These are phyloP conservation scores for cattle (Bos taurus) DNA, from an alignment of 2,113 vertebrate species.

Conservation along the genomic window DNA sequence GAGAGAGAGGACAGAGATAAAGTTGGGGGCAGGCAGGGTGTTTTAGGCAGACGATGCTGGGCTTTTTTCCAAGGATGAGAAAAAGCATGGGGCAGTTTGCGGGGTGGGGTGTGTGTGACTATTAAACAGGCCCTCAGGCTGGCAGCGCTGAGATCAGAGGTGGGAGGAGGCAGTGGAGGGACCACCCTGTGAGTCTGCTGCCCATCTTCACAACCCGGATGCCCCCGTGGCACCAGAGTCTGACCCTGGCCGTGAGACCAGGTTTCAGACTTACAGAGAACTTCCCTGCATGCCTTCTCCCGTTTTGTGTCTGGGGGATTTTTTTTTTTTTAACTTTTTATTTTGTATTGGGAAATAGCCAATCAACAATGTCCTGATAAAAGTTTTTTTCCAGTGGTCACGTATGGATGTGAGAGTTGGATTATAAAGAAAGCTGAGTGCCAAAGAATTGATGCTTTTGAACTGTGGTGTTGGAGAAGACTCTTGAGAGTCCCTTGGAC, in stretches of 20 bases:
- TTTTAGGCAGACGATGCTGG: fast-evolving
- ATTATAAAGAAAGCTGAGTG: neutral
- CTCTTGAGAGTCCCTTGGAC: neutral
- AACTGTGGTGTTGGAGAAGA: neutral
- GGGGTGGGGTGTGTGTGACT: neutral
- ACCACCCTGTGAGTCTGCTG: fast-evolving
- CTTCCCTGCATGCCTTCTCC: fast-evolving
- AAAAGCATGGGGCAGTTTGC: neutral
- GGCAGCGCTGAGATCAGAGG: neutral
- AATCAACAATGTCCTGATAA: neutral
- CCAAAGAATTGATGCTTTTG: neutral
- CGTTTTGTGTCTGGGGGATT: fast-evolving
- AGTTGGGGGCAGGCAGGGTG: too few relatives aligned
- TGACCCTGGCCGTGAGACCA: fast-evolving
- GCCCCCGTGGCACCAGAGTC: neutral
- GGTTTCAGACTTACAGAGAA: neutral
- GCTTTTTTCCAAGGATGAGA: neutral
- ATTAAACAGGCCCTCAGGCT: fast-evolving
- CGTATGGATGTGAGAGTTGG: neutral
- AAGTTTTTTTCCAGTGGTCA: neutral
- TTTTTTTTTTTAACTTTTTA: neutral
- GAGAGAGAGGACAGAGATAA: neutral
- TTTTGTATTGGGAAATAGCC: neutral
- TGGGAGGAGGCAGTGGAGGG: neutral
- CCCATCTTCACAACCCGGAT: fast-evolving